These are phyloP conservation scores for Ylistrum balloti DNA, from an alignment of 1,140 invertebrate species.

Conservation along the genomic window DNA sequence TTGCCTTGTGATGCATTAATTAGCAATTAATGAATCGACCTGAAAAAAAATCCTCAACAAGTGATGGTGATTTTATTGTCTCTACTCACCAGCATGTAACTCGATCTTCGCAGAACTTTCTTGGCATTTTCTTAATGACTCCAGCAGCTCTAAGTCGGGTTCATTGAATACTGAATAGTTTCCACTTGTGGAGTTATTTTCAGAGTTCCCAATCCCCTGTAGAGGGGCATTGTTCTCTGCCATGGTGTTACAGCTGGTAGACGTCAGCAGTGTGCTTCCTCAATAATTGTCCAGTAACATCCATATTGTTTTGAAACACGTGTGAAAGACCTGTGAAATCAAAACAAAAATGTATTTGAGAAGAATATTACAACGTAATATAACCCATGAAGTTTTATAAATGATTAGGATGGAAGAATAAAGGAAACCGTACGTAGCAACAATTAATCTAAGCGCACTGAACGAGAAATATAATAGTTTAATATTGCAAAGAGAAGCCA, in stretches of 20 bases:
- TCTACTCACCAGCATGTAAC: background rate
- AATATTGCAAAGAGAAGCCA: too few species aligned
- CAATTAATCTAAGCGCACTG: too few species aligned
- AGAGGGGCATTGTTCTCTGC: background rate
- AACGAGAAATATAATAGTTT: too few species aligned
- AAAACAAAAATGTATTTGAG: too few species aligned
- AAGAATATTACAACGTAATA: too few species aligned
- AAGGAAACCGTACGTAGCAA: too few species aligned
- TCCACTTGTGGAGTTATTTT: background rate
- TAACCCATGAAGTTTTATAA: too few species aligned
- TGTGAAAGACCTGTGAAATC: too few species aligned
- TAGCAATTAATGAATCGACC: too few species aligned
- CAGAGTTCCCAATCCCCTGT: background rate
- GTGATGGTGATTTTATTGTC: background rate
- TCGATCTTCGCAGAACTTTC: slow-evolving; percentile 20
- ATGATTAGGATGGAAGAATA: too few species aligned
- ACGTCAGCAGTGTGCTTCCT: background rate
- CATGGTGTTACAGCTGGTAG: background rate
- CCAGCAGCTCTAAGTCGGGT: background rate
- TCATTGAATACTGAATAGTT: background rate
- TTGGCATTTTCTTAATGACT: background rate
- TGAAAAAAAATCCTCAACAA: too few species aligned
- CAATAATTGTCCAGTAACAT: background rate
- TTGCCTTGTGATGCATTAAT: too few species aligned
- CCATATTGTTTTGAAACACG: background rate